Conservation (phyloP, 2,888 invertebrate genomes). For the Pherbina coryleti region DNA sequence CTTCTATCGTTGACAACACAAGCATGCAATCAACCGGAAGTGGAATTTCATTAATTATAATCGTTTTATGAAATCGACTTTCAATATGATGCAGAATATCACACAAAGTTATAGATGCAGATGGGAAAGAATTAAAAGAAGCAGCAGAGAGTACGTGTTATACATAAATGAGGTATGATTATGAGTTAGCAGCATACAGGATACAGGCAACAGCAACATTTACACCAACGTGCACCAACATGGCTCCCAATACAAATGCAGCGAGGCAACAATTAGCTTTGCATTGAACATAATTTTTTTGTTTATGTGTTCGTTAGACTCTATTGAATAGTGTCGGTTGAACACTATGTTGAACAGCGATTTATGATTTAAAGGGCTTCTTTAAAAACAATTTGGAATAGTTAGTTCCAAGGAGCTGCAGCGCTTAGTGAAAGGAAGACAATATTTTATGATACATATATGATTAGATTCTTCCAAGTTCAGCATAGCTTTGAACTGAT, state of each 20-base stretch:
- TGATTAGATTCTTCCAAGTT: no score
- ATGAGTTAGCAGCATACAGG: not conserved
- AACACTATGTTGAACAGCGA: no score
- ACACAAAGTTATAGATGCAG: not conserved
- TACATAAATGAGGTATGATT: not conserved
- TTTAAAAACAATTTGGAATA: no score
- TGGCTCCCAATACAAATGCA: not conserved
- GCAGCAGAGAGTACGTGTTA: not conserved
- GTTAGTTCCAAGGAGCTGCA: no score
- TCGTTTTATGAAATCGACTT: conserved; percentile 5
- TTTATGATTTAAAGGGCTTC: no score
- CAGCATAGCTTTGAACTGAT: no score
- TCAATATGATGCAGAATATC: not conserved
- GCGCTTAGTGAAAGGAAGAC: no score
- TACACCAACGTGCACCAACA: not conserved
- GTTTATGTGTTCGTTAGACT: no score
- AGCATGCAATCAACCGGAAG: conserved; percentile 25
- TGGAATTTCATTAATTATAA: conserved; percentile 21
- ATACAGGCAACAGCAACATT: not conserved
- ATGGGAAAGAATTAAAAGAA: not conserved
- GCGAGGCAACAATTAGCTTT: not conserved
- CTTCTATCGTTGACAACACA: not conserved
- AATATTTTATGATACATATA: no score
- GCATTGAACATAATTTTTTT: no score
- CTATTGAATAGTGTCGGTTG: no score